Percentiles rank a stretch among this genome's conserved stretches.
These are phyloP conservation scores for Phylloscopus whistleri DNA, from an alignment of 2,113 vertebrate genomes.

Conservation along the genomic window DNA sequence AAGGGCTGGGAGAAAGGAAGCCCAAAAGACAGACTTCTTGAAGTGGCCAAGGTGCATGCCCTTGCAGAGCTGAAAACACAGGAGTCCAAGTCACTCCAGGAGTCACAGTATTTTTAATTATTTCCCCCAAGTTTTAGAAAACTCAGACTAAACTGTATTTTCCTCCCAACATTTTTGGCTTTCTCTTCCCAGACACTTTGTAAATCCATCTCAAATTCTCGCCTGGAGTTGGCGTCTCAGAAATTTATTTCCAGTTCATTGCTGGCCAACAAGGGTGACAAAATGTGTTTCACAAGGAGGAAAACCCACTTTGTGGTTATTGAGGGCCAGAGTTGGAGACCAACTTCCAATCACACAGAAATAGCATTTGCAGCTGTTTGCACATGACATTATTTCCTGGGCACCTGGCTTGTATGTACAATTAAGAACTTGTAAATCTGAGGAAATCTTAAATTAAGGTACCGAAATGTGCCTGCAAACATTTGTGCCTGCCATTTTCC, in stretches of 20 bases:
- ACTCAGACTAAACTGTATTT: not conserved
- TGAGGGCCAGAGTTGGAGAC: not conserved
- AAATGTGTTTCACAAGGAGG: not conserved
- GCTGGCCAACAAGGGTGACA: not conserved
- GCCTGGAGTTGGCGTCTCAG: not conserved
- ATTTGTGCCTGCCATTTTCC: conserved; percentile 27
- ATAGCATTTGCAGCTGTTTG: not conserved
- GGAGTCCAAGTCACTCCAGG: not conserved
- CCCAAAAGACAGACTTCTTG: not conserved
- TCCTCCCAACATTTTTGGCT: not conserved
- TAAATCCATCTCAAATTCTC: not conserved
- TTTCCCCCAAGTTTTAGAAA: not conserved
- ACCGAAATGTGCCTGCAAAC: conserved; percentile 4
- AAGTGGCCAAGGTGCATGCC: rapidly evolving
- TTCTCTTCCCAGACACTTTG: not conserved
- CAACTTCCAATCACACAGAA: not conserved
- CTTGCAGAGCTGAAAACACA: not conserved
- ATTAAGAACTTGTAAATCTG: conserved; percentile 41
- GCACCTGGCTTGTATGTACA: not conserved
- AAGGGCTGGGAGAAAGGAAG: not conserved
- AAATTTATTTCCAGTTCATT: not conserved
- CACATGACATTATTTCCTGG: not conserved
- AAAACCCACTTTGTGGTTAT: not conserved
- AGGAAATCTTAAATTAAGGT: conserved; percentile 24
- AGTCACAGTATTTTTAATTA: not conserved